Conservation (phyloP, 2,797 vertebrate species). For the Chiroxiphia lanceolata region DNA sequence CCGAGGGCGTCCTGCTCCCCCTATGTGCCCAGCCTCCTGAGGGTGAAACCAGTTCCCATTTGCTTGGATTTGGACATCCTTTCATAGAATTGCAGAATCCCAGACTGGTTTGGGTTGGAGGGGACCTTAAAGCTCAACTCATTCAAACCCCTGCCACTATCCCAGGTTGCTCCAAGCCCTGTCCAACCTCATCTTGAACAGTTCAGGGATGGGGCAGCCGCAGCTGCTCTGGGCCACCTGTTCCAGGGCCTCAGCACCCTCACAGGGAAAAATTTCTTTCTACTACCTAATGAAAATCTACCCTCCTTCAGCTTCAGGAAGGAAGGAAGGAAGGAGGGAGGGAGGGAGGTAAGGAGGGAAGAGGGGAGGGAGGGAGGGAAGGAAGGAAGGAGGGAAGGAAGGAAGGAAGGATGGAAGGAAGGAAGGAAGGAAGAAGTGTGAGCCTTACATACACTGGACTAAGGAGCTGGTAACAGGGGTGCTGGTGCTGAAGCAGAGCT, state of each 20-base stretch:
- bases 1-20: accelerated
- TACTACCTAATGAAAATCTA: background rate
- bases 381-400: no score
- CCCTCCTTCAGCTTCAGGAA: background rate
- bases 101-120: no score
- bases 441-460: accelerated
- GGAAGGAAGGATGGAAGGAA: background rate
- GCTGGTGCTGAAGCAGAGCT: accelerated
- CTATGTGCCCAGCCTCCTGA: accelerated
- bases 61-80: accelerated
- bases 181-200: background rate
- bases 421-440: accelerated
- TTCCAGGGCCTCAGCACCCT: background rate
- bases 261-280: background rate
- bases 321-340: no score
- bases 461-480: background rate
- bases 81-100: accelerated
- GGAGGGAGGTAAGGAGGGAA: no score
- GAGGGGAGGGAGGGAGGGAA: no score
- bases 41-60: background rate
- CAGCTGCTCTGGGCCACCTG: background rate
- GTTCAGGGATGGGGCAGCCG: background rate
- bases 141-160: accelerated
- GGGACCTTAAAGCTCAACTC: accelerated
- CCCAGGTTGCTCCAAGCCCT: background rate